These are phyloP conservation scores for Halcyon leucocephala DNA, from an alignment of 2,797 vertebrate species.

Conservation along the genomic window DNA sequence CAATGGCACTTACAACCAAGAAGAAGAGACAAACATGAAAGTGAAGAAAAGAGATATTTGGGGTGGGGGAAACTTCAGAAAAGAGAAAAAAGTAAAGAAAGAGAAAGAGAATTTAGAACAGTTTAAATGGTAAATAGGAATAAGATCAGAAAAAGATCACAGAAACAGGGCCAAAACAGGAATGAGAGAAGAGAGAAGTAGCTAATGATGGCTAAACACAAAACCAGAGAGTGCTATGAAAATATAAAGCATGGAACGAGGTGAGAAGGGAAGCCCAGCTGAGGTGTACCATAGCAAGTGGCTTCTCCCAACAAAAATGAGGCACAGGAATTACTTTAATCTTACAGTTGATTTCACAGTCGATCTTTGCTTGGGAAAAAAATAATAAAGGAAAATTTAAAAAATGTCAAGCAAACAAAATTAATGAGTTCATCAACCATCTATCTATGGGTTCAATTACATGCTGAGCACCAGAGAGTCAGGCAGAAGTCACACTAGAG, in stretches of 20 bases:
- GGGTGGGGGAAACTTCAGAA: background rate
- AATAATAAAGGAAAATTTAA: background rate
- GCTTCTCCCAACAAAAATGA: background rate
- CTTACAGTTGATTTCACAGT: slow-evolving; percentile 19
- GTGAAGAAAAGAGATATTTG: background rate
- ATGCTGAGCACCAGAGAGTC: background rate
- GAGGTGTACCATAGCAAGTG: background rate
- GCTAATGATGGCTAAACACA: background rate
- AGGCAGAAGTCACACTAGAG: background rate
- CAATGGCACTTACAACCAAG: background rate
- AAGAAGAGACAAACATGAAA: background rate
- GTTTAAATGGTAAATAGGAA: background rate
- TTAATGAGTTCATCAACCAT: background rate
- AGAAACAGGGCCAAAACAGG: background rate
- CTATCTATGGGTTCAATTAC: background rate
- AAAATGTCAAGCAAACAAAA: background rate
- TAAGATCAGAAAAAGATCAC: background rate
- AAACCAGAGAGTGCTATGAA: background rate
- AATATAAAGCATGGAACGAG: background rate
- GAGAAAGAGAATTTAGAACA: background rate
- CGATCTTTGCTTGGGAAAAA: background rate
- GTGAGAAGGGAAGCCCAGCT: background rate
- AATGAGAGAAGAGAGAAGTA: background rate
- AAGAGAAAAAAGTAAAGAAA: background rate
- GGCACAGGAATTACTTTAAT: background rate